Conservation (phyloP, 2,888 invertebrate species). For the Nebria salina region DNA sequence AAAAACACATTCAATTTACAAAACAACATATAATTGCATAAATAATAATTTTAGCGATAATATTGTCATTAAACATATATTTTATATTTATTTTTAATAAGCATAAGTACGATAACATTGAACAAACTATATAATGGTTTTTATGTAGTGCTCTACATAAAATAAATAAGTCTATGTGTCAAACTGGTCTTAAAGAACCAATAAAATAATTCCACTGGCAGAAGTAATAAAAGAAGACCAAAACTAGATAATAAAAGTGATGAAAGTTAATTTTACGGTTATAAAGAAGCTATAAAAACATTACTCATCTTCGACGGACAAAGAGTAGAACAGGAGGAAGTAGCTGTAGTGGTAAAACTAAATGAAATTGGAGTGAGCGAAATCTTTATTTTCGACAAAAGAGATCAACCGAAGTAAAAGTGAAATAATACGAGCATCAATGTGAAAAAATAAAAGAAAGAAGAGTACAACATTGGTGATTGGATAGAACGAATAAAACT, state of each 20-base stretch:
- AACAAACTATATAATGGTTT: too few relatives aligned
- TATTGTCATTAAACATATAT: too few relatives aligned
- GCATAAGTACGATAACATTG: too few relatives aligned
- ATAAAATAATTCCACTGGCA: neutral
- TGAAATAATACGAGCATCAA: slow-evolving; percentile 42
- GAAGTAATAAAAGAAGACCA: neutral
- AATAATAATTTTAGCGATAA: too few relatives aligned
- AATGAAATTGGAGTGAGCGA: neutral
- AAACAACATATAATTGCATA: too few relatives aligned
- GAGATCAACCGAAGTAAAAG: slow-evolving; percentile 29
- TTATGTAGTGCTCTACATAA: too few relatives aligned
- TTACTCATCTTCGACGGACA: neutral
- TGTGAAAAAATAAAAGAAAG: slow-evolving; percentile 29
- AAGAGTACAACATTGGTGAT: slow-evolving; percentile 5
- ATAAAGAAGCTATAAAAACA: neutral
- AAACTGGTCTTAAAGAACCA: too few relatives aligned
- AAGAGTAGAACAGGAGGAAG: neutral
- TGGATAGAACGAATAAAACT: slow-evolving; percentile 12
- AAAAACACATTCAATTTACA: too few relatives aligned
- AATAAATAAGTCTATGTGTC: too few relatives aligned
- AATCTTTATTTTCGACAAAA: neutral
- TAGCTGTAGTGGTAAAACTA: neutral
- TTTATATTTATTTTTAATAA: too few relatives aligned
- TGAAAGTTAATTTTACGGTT: neutral
- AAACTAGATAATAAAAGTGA: neutral